Evolutionary conservation across 2,113 vertebrate genomes (phyloP).

Genomic region (Sinocyclocheilus maitianheensis): DNA sequence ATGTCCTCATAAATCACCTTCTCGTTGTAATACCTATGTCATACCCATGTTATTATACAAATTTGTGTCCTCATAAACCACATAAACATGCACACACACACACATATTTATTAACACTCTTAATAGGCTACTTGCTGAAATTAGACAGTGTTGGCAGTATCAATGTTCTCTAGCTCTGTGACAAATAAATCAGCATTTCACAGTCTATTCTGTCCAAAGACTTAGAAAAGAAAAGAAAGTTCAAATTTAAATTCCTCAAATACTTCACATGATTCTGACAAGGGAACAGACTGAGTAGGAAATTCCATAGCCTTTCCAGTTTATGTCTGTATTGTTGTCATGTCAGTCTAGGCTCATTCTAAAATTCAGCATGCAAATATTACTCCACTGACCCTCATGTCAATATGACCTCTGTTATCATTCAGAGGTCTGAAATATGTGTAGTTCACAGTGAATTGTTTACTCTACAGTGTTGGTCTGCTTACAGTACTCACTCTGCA

Average conservation of each 20-base stretch:
- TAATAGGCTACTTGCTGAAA: too few species aligned
- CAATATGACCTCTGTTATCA: slow-evolving; percentile 44
- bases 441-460: slow-evolving; percentile 25
- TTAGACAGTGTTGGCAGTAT: background rate
- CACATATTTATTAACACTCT: too few species aligned
- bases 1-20: too few species aligned
- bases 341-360: background rate
- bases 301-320: background rate
- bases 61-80: too few species aligned
- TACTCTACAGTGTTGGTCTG: background rate
- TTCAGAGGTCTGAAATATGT: background rate
- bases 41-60: too few species aligned
- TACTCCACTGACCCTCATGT: background rate
- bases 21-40: too few species aligned
- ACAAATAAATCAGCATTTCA: too few species aligned
- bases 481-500: background rate
- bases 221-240: too few species aligned
- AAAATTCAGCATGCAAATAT: slow-evolving; percentile 17
- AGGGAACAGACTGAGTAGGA: background rate
- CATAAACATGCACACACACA: too few species aligned
- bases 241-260: background rate
- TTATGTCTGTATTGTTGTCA: background rate
- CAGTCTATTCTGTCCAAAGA: too few species aligned
- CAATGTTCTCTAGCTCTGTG: background rate
- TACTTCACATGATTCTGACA: background rate